Conservation (phyloP, 1,140 invertebrate genomes). For the Drosophila virilis region DNA sequence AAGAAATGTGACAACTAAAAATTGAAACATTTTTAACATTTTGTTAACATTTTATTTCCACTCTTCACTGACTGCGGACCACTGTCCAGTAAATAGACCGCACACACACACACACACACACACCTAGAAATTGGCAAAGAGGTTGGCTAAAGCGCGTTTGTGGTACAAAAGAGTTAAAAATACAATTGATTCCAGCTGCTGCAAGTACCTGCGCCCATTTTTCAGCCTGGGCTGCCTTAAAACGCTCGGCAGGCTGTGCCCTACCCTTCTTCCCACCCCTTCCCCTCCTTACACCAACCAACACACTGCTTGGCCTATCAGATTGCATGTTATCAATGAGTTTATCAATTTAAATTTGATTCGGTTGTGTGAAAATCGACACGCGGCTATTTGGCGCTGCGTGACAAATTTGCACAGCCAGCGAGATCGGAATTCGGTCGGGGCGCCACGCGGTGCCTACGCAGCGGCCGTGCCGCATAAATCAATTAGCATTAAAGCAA, state of each 20-base stretch:
- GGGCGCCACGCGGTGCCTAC: slow-evolving; percentile 6
- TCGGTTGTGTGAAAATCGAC: slow-evolving; percentile 60
- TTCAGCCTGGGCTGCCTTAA: not conserved
- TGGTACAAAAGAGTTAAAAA: slow-evolving; percentile 32
- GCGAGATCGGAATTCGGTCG: not conserved
- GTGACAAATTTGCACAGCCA: slow-evolving; percentile 38
- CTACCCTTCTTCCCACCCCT: not conserved
- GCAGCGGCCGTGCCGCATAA: slow-evolving; percentile 46
- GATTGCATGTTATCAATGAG: slow-evolving; percentile 40
- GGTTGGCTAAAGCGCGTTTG: not conserved
- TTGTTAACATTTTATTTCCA: too few species aligned
- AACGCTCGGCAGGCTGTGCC: too few species aligned
- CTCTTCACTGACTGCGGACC: too few species aligned
- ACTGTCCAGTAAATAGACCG: too few species aligned
- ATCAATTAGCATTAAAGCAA: slow-evolving; percentile 75
- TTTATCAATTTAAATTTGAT: slow-evolving; percentile 67
- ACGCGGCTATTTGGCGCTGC: slow-evolving; percentile 35
- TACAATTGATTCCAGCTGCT: slow-evolving; percentile 24
- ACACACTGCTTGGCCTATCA: not conserved
- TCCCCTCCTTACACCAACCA: too few species aligned
- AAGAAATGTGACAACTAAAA: too few species aligned
- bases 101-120: slow-evolving; percentile 1
- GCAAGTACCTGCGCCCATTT: not conserved
- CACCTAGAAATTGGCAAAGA: not conserved
- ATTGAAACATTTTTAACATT: too few species aligned